Base-by-base conservation (phyloP, 1,140 invertebrate species). In the Trichonephila clavata region DNA sequence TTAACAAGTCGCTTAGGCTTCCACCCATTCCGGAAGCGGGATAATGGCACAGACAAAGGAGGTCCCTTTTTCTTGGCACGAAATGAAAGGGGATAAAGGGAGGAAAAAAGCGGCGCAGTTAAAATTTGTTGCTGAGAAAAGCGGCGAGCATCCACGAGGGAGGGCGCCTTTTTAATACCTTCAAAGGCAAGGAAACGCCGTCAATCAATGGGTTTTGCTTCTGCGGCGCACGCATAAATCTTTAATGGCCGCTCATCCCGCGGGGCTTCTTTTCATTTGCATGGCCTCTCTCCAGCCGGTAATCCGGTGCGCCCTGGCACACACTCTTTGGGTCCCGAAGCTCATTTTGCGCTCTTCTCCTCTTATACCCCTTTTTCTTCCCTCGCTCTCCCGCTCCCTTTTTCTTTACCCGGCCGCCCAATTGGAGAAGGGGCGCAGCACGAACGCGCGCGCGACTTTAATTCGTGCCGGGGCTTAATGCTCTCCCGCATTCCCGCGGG, bases 261-360 rank as follows among this genome's bases (percentile, higher is more conserved):
- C 2, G 92, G 86, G 86, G 86, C 68, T 89, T 89, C 92, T 93
- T 93, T 93, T 93, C 92, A 93, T 93, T 93, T 93, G 92, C 92
- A 93, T 93, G 71, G 60, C 86, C 50, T 8, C 39, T 59, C 57
- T 83, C 27, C 60, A 27, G 21, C 77, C 63, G 65, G 84, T 87
- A 93, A 87, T 87, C 92, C 86, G 86, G 86, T 88, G 84, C 80
- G 84, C 86, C 84, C 92, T 65, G 61, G 84, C 83, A 65, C 68
- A 27, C 24, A 57, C 61, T 63, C 61, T 16, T 80, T 20, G 27
- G 86, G 92, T 89, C 92, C 86, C 92, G 71, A 57, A 93, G 92
- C 92, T 93, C 92, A 89, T 93, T 93, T 93, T 71, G 84, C 27
- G 57, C 27, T 50, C 94, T n/a, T 71, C 77, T 68, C 57, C 59